Evolutionary conservation across 2,113 vertebrate species (phyloP), one percentile per base, ranked within the genome.

Genomic region (Heterotis niloticus): DNA sequence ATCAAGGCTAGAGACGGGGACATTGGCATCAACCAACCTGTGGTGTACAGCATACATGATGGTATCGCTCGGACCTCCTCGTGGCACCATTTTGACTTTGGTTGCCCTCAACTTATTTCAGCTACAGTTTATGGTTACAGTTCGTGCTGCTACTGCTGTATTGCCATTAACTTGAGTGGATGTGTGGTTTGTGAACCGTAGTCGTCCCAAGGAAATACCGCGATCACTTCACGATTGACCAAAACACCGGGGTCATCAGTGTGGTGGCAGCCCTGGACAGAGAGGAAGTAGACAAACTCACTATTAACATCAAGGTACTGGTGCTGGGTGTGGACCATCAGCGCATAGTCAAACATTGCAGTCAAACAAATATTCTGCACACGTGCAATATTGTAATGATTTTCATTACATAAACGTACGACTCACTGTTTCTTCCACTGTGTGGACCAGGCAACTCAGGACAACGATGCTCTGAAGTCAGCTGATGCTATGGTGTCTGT

Each of bases 1-100:
- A 90, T 95, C 73, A 70, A 87, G 59, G 94, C 94, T 80, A 87
- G 87, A 85, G 94, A 95, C 77, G 94, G 93, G 72, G 94, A 95
- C 81, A 86, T 0, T 0, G 94, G 94, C 51, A 91, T 95, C 83
- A 90, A 94, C 71, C 62, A 88, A 83, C 59, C 85, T 81, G 10
- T 94, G 1, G 7, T 80, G 56, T 95, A 94, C 87, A 92, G 81
- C 81, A 92, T 94, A 81, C 81, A 23, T 9, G 1, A 76, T 77
- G 91, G 91, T 91, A 79, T 79, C 79, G 23, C 16, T 5, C 44
- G n/a, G 5, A 51, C 3, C 44, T 51, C 18, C 67, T 28, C 18
- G 28, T 67, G 24, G 34, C 34, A 44, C 7, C 34, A 44, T n/a
- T n/a, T n/a, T n/a, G n/a, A 44, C 2, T 4, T 44, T 44, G 34